Percentiles rank a stretch among this genome's conserved stretches.
phyloP scores from a whole-genome alignment of 2,113 vertebrate genomes.

The Calidris pugnax region DNA sequence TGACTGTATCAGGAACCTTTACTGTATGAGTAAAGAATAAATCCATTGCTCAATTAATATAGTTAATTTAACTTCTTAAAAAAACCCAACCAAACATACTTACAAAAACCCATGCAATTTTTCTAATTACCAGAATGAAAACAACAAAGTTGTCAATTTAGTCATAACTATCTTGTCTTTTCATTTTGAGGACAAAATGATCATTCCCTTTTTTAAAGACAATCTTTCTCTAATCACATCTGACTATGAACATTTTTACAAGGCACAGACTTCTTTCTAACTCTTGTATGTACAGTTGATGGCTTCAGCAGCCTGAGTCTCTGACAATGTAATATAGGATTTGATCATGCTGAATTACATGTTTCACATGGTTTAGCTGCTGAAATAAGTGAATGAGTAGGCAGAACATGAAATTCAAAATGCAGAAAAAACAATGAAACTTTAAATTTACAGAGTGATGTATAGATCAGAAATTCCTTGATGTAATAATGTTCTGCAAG shows the following conservation, averaged over 20 bases:
- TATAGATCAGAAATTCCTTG: not conserved
- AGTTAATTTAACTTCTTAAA: not conserved
- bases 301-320: not conserved
- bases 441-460: not conserved
- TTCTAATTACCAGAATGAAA: not conserved
- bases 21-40: not conserved
- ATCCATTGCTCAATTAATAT: not conserved
- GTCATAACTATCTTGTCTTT: not conserved
- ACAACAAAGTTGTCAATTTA: not conserved
- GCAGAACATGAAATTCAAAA: not conserved
- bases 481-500: not conserved
- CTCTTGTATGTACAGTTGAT: not conserved
- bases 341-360: not conserved
- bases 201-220: not conserved
- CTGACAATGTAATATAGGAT: not conserved
- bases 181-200: not conserved
- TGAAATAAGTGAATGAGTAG: not conserved
- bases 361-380: not conserved
- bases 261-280: not conserved
- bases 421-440: not conserved
- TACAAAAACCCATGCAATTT: not conserved
- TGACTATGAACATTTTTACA: not conserved
- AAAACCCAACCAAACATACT: too few relatives aligned
- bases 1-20: not conserved
- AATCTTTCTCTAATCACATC: not conserved